Conservation (phyloP, 1,140 invertebrate species). For the Zaprionus davidi region DNA sequence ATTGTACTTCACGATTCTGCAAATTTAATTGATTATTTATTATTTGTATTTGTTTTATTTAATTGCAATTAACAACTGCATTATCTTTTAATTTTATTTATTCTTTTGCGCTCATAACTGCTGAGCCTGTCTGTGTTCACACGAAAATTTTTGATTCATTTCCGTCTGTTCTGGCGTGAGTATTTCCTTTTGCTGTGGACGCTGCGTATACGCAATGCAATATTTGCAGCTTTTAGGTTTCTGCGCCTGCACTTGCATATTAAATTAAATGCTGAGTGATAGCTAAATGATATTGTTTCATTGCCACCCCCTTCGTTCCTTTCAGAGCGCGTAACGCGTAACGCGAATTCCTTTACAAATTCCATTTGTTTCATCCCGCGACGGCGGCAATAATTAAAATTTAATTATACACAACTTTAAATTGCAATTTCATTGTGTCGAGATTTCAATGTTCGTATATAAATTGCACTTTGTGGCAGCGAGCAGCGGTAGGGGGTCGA, state of each 20-base stretch:
- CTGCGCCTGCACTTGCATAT: not conserved
- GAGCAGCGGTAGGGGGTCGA: not conserved
- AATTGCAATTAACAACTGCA: too few species aligned
- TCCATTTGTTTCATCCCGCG: slow-evolving; percentile 10
- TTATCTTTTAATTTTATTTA: not conserved
- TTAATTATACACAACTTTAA: slow-evolving; percentile 72
- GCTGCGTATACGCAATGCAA: slow-evolving; percentile 35
- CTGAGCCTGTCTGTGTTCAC: slow-evolving; percentile 42
- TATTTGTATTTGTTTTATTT: not conserved
- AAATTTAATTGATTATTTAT: not conserved
- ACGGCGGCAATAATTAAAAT: slow-evolving; percentile 67
- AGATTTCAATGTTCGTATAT: slow-evolving; percentile 55
- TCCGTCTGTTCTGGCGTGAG: not conserved
- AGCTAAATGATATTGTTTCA: slow-evolving; percentile 2
- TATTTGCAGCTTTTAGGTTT: slow-evolving; percentile 8
- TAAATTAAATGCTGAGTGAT: slow-evolving; percentile 4
- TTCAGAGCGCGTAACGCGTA: not conserved
- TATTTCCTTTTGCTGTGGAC: slow-evolving; percentile 17
- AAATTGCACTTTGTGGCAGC: slow-evolving; percentile 66
- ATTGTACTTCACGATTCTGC: too few species aligned
- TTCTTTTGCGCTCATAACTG: slow-evolving; percentile 63
- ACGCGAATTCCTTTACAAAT: not conserved
- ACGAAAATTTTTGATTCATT: not conserved
- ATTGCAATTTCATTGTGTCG: slow-evolving; percentile 68
- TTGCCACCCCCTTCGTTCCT: not conserved